Percentiles rank a stretch among this genome's conserved stretches.
These are phyloP conservation scores for Lontra canadensis DNA, from an alignment of 2,113 vertebrate genomes.

Conservation along the genomic window DNA sequence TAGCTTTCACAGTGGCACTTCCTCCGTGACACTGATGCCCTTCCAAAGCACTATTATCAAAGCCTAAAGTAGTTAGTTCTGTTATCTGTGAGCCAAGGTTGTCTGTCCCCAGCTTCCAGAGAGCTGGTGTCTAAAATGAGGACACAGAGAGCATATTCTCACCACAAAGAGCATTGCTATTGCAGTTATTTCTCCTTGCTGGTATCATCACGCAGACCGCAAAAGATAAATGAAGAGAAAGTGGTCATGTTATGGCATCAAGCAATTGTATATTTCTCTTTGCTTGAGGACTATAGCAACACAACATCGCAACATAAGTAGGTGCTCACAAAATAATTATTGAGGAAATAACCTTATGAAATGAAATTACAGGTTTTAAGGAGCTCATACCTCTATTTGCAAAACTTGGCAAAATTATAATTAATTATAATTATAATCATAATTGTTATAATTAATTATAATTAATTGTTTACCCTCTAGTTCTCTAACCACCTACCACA, in stretches of 20 bases:
- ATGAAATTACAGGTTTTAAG: background rate
- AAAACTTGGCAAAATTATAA: background rate
- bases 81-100: background rate
- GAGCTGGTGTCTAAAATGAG: background rate
- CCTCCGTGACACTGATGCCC: background rate
- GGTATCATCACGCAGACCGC: background rate
- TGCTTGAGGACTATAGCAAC: background rate
- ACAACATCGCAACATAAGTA: background rate
- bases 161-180: background rate
- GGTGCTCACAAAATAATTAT: background rate
- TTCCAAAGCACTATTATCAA: background rate
- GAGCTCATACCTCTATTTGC: background rate
- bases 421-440: background rate
- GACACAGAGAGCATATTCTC: background rate
- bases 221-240: background rate
- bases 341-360: background rate
- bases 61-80: background rate
- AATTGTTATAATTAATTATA: background rate
- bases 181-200: background rate
- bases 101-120: background rate
- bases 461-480: background rate
- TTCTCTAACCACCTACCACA: background rate
- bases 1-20: background rate
- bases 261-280: background rate
- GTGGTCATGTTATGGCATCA: background rate